These are phyloP conservation scores for Channallabes apus DNA, from an alignment of 2,797 vertebrate genomes.

Conservation along the genomic window DNA sequence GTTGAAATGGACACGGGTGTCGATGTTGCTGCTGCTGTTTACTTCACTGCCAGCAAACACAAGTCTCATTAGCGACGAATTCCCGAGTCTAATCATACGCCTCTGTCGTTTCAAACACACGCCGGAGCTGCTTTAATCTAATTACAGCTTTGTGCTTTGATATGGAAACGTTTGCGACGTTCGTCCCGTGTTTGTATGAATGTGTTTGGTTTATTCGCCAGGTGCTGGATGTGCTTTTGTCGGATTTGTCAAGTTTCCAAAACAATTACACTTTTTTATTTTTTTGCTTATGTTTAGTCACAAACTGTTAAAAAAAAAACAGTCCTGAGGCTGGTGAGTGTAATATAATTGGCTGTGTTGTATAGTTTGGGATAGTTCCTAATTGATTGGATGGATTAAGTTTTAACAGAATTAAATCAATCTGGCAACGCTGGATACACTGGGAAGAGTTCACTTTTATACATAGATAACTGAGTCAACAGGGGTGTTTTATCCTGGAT, in stretches of 20 bases:
- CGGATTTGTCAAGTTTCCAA: background rate
- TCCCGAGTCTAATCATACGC: conserved; percentile 2
- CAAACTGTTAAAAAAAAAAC: too few species aligned
- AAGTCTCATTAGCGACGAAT: background rate
- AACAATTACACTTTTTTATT: background rate
- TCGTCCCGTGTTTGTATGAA: background rate
- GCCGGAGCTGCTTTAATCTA: background rate
- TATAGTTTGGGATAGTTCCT: background rate
- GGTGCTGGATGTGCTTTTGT: conserved; percentile 10
- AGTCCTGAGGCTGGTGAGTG: background rate
- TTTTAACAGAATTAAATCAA: background rate
- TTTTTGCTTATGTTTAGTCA: conserved; percentile 5
- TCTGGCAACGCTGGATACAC: background rate
- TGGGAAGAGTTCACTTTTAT: background rate
- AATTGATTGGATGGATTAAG: conserved; percentile 1
- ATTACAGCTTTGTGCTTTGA: conserved; percentile 2
- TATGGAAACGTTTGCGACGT: background rate
- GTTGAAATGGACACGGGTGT: background rate
- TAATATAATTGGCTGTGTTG: conserved; percentile 8
- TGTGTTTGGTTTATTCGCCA: background rate
- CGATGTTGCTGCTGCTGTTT: background rate
- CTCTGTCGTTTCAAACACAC: background rate
- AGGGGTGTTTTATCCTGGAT: too few species aligned
- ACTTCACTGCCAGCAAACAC: background rate
- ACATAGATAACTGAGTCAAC: background rate